These are phyloP conservation scores for Nycticorax nycticorax DNA, from an alignment of 2,113 vertebrate genomes.

Conservation along the genomic window DNA sequence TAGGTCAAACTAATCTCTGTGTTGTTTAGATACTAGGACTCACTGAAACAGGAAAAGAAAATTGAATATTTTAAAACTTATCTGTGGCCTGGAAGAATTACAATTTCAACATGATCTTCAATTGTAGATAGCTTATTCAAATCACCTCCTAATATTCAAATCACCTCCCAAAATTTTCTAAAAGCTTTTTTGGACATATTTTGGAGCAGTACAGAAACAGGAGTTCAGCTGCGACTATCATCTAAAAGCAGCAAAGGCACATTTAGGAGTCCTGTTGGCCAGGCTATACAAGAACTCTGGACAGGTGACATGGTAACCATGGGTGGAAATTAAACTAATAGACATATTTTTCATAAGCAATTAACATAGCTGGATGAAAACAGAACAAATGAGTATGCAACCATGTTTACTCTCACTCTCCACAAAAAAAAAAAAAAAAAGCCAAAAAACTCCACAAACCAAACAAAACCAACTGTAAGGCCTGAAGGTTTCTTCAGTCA, in stretches of 20 bases:
- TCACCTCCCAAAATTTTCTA: background rate
- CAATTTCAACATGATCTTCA: background rate
- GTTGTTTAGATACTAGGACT: background rate
- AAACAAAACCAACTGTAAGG: background rate
- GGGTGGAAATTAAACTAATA: background rate
- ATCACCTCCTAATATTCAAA: background rate
- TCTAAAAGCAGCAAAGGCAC: background rate
- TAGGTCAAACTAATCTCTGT: background rate
- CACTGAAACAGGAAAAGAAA: background rate
- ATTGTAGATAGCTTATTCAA: background rate
- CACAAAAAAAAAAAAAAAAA: background rate
- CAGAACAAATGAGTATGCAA: background rate
- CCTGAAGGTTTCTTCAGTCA: background rate
- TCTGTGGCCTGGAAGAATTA: background rate
- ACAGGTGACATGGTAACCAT: background rate
- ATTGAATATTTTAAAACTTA: background rate
- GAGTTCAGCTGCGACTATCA: background rate
- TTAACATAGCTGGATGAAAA: background rate
- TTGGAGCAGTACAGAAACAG: background rate
- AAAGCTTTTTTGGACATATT: background rate
- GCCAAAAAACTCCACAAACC: fast-evolving
- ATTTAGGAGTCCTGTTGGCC: background rate
- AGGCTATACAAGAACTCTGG: background rate
- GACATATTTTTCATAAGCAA: background rate
- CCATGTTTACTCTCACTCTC: background rate